Percentiles rank a stretch among this genome's conserved stretches.
Evolutionary conservation across 1,140 invertebrate genomes (phyloP).

Genomic region (Drosophila tani): DNA sequence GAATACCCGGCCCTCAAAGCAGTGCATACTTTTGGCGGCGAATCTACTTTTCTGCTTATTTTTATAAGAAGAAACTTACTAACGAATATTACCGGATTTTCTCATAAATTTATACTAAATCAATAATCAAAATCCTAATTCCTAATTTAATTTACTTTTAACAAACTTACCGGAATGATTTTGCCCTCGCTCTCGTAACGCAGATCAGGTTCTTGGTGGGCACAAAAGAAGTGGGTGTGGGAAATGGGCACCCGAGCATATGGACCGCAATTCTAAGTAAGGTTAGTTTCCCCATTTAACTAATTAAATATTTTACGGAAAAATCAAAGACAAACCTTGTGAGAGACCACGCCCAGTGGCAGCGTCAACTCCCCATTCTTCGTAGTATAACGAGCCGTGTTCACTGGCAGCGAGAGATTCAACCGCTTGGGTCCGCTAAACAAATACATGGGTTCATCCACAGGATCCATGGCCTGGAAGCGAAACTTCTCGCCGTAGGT

Average conservation of each 20-base stretch:
- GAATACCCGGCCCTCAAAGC: background rate
- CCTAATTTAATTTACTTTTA: too few species aligned
- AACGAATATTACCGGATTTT: too few species aligned
- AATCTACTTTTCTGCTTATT: background rate
- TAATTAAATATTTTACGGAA: too few species aligned
- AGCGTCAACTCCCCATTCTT: conserved; percentile 56
- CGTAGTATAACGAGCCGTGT: conserved; percentile 26
- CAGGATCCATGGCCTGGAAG: conserved; percentile 48
- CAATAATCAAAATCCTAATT: background rate
- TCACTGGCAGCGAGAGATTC: conserved; percentile 35
- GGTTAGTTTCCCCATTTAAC: too few species aligned
- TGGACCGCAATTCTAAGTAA: conserved; percentile 54
- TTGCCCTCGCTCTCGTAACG: conserved; percentile 56
- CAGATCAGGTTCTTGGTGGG: conserved; percentile 41
- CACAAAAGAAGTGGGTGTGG: conserved; percentile 55
- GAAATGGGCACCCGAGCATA: conserved; percentile 40
- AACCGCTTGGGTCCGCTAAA: conserved; percentile 51
- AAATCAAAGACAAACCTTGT: background rate
- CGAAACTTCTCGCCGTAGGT: conserved; percentile 63
- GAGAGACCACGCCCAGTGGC: conserved; percentile 43
- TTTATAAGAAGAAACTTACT: too few species aligned
- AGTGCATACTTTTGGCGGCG: background rate
- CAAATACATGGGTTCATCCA: conserved; percentile 51
- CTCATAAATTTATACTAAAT: too few species aligned
- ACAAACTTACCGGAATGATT: conserved; percentile 47